Percentiles rank a stretch among this genome's conserved stretches.
phyloP scores from a whole-genome alignment of 2,888 invertebrate genomes.

The Lasioglossum calceatum region DNA sequence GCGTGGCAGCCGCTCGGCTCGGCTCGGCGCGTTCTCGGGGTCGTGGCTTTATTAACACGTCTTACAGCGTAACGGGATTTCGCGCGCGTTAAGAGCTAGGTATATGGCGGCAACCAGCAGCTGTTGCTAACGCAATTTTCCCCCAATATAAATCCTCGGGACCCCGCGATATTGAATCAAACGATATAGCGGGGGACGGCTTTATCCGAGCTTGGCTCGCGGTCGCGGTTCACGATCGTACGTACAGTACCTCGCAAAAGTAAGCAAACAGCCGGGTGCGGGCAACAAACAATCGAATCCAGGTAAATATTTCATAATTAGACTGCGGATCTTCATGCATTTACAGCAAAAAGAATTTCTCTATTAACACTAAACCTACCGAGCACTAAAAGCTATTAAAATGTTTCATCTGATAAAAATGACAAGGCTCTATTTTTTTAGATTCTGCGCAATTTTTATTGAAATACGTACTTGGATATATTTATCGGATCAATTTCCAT shows the following conservation, averaged over 20 bases:
- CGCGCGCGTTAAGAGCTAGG: slow-evolving; percentile 72
- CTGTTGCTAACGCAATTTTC: slow-evolving; percentile 81
- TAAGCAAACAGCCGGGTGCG: not conserved
- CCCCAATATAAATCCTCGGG: slow-evolving; percentile 77
- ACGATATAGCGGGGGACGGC: slow-evolving; percentile 70
- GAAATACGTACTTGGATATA: no score
- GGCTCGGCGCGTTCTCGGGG: slow-evolving; percentile 36
- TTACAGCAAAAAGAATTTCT: no score
- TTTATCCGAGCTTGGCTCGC: slow-evolving; percentile 61
- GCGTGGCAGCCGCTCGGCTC: slow-evolving; percentile 37
- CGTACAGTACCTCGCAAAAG: not conserved
- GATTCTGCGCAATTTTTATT: no score
- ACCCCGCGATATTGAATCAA: slow-evolving; percentile 78
- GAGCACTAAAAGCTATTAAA: no score
- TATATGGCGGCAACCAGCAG: slow-evolving; percentile 72
- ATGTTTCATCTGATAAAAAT: no score
- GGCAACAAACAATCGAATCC: not conserved
- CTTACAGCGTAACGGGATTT: slow-evolving; percentile 71
- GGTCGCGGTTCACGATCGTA: not conserved
- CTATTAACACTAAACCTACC: no score
- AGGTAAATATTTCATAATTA: not conserved
- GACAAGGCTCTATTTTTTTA: no score
- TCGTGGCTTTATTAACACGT: slow-evolving; percentile 76
- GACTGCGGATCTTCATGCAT: no score
- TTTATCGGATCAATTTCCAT: no score